A percentile compares a stretch with the other conserved stretches of the same genome.
phyloP scores from a whole-genome alignment of 2,797 vertebrate species.

The Todus mexicanus region DNA sequence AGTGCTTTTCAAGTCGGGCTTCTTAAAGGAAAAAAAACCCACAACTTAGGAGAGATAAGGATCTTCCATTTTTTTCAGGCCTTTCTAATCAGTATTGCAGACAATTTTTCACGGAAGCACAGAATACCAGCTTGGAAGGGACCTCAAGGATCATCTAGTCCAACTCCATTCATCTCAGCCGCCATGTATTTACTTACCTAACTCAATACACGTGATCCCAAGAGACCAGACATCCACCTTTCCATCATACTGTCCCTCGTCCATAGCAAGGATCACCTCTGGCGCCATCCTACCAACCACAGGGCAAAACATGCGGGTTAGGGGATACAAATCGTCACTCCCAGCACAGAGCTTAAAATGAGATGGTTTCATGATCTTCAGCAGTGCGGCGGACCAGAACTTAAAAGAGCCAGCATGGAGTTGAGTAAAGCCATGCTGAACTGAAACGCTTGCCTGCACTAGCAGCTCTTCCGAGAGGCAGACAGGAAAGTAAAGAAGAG shows the following conservation, averaged over 20 bases:
- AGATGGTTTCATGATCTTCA: not conserved
- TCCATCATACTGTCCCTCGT: conserved; percentile 96
- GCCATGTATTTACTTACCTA: conserved; percentile 80
- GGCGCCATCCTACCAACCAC: conserved; percentile 90
- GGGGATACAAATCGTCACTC: not conserved
- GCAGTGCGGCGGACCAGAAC: not conserved
- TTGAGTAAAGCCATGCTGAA: not conserved
- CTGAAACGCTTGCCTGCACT: not conserved
- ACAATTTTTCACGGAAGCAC: too few species aligned
- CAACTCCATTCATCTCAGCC: not conserved
- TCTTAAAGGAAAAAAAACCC: not conserved
- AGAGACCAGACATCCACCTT: conserved; percentile 97
- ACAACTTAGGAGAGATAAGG: not conserved
- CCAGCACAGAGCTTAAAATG: not conserved
- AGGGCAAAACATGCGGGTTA: conserved; percentile 23
- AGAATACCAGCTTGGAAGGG: too few species aligned
- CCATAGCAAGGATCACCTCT: conserved; percentile 98
- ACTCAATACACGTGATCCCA: conserved; percentile 96
- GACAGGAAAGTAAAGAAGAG: not conserved
- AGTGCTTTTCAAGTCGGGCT: not conserved
- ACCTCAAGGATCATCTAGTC: too few species aligned
- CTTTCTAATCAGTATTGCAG: not conserved
- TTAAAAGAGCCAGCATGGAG: not conserved
- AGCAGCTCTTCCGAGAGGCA: not conserved
- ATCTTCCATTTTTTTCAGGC: not conserved